phyloP scores from a whole-genome alignment of 2,113 vertebrate genomes.

The Andinoacara biseriatus region DNA sequence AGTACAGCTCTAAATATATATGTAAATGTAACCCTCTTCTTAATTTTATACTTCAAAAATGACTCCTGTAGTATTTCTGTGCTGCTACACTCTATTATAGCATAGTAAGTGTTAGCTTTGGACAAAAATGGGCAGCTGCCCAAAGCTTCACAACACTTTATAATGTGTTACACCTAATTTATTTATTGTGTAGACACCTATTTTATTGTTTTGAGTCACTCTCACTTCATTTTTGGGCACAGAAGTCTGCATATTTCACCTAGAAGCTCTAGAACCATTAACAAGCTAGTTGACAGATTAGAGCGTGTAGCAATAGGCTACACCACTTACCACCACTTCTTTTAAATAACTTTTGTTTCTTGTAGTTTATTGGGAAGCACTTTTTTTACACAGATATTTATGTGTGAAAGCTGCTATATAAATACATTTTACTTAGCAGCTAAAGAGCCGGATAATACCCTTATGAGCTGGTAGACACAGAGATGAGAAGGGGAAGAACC shows the following conservation, averaged over 20 bases:
- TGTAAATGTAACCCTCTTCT: not conserved
- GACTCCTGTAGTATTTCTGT: not conserved
- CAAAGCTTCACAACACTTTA: not conserved
- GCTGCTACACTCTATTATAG: not conserved
- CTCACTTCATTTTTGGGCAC: not conserved
- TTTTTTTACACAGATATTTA: not conserved
- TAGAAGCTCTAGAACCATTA: not conserved
- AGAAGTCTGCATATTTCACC: not conserved
- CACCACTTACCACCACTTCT: not conserved
- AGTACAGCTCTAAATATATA: not conserved
- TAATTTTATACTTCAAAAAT: not conserved
- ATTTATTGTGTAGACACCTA: not conserved
- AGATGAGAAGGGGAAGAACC: too few relatives aligned
- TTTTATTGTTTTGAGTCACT: not conserved
- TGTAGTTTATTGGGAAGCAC: not conserved
- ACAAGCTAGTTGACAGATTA: not conserved
- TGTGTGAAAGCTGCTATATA: not conserved
- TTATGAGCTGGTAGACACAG: not conserved
- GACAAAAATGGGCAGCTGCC: not conserved
- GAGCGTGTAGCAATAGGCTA: not conserved
- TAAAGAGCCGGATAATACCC: not conserved
- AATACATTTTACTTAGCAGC: not conserved
- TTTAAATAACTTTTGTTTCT: not conserved
- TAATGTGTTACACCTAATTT: not conserved
- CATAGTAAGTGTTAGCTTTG: not conserved